These are phyloP conservation scores for Pollenia labialis DNA, from an alignment of 2,888 invertebrate species.

Conservation along the genomic window DNA sequence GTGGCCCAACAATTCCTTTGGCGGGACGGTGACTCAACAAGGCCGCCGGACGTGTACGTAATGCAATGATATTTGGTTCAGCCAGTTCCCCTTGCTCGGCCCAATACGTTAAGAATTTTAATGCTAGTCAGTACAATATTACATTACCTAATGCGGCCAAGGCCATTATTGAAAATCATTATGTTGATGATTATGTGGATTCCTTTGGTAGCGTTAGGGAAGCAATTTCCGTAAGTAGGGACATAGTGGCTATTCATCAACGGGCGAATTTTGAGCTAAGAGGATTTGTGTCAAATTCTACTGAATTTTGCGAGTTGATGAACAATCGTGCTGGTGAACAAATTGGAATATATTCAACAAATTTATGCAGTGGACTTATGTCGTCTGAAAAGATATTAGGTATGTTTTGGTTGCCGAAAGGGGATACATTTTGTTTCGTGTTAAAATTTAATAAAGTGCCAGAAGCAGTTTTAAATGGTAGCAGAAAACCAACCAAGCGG, in stretches of 20 bases:
- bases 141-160: too few species aligned
- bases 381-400: slow-evolving; percentile 46
- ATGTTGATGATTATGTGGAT: too few species aligned
- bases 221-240: slow-evolving; percentile 55
- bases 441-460: slow-evolving; percentile 57
- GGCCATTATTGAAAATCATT: too few species aligned
- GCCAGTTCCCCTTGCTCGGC: too few species aligned
- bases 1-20: too few species aligned
- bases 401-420: slow-evolving; percentile 46
- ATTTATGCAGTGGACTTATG: not conserved
- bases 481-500: slow-evolving; percentile 56
- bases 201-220: not conserved
- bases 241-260: slow-evolving; percentile 60
- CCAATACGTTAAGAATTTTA: too few species aligned
- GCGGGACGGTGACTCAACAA: too few species aligned
- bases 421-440: slow-evolving; percentile 56
- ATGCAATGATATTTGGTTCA: too few species aligned
- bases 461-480: slow-evolving; percentile 42
- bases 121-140: too few species aligned
- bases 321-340: not conserved
- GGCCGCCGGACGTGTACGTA: too few species aligned
- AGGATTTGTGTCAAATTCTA: slow-evolving; percentile 63
- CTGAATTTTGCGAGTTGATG: not conserved
- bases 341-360: too few species aligned
- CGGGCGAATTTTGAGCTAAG: slow-evolving; percentile 66